Evolutionary conservation across 2,797 vertebrate genomes (phyloP).

Genomic region (Pseudocheirus occidentalis): DNA sequence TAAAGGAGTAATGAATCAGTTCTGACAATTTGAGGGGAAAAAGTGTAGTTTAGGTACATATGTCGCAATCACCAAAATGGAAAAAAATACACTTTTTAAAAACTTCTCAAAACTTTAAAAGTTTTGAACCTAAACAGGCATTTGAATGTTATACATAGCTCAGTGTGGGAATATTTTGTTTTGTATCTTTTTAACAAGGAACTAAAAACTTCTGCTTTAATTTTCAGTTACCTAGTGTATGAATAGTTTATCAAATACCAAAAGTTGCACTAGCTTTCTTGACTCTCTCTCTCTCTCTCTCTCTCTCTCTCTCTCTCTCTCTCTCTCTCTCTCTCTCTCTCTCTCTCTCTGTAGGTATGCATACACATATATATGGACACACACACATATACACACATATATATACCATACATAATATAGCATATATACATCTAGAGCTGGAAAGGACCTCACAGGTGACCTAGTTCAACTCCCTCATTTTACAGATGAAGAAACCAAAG

Average conservation of each 20-base stretch:
- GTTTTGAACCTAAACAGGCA: slow-evolving; percentile 29
- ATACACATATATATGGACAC: too few species aligned
- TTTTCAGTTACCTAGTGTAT: not conserved
- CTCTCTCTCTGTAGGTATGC: too few species aligned
- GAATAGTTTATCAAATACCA: not conserved
- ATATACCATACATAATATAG: too few species aligned
- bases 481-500: not conserved
- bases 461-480: not conserved
- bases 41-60: slow-evolving; percentile 12
- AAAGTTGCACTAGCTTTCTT: not conserved
- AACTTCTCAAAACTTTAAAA: slow-evolving; percentile 25
- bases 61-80: slow-evolving; percentile 39
- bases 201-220: not conserved
- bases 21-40: slow-evolving; percentile 33
- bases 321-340: not conserved
- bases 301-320: too few species aligned
- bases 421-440: too few species aligned
- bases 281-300: not conserved
- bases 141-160: not conserved
- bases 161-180: not conserved
- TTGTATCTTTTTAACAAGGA: not conserved
- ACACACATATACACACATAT: too few species aligned
- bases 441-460: not conserved
- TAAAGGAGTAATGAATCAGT: slow-evolving; percentile 16
- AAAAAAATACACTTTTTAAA: slow-evolving; percentile 36